Conservation (phyloP, 2,113 vertebrate genomes). For the Megatriorchis doriae region DNA sequence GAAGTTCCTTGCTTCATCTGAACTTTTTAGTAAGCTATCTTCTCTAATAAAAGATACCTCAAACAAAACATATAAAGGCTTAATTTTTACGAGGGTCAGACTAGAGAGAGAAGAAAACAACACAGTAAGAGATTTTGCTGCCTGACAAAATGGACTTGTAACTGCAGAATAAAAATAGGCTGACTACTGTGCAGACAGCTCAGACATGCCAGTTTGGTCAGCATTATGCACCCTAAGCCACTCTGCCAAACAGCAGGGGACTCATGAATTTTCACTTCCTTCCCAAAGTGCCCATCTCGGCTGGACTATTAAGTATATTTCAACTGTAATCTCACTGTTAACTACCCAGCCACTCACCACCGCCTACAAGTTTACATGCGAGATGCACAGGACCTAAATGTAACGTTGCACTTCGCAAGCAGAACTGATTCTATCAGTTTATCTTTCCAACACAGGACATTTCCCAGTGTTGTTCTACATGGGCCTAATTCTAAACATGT, state of each 20-base stretch:
- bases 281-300: neutral
- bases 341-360: neutral
- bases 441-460: neutral
- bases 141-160: neutral
- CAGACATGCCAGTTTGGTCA: neutral
- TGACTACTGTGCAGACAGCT: neutral
- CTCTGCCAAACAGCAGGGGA: neutral
- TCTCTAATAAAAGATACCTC: neutral
- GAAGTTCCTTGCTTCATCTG: neutral
- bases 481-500: neutral
- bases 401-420: neutral
- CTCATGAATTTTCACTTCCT: conserved; percentile 6
- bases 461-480: neutral
- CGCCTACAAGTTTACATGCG: neutral
- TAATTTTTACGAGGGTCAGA: neutral
- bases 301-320: neutral
- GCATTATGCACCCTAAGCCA: neutral
- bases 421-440: neutral
- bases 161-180: neutral
- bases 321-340: neutral
- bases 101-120: neutral
- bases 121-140: neutral
- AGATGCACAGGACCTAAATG: neutral
- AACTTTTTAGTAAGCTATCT: neutral
- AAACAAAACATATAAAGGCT: neutral